A percentile compares a stretch with the other conserved stretches of the same genome.
Conservation (phyloP, 2,888 invertebrate genomes). For the Dasysyrphus tricinctus region DNA sequence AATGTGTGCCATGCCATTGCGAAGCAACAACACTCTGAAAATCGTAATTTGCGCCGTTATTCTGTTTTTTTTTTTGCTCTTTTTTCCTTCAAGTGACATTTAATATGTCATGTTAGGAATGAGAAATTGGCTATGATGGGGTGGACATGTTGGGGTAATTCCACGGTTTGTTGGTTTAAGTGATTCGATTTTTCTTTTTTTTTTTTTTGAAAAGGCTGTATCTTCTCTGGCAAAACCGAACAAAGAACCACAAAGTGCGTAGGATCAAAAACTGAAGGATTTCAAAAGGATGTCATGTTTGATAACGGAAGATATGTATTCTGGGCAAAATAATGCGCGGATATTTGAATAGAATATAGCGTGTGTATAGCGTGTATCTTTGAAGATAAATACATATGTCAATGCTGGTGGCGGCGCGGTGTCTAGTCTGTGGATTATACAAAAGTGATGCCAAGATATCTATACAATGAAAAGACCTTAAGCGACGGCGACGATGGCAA, state of each 20-base stretch:
- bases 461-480: background rate
- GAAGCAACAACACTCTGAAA: background rate
- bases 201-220: constrained; percentile 1
- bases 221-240: background rate
- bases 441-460: constrained; percentile 5
- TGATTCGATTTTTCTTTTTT: constrained; percentile 35
- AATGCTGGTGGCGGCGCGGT: background rate
- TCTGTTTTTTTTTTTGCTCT: background rate
- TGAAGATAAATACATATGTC: background rate
- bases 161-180: constrained; percentile 28
- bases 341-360: background rate
- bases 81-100: constrained; percentile 22
- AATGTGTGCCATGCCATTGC: background rate
- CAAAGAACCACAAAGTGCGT: constrained; percentile 32
- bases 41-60: constrained; percentile 8
- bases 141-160: constrained; percentile 15
- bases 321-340: background rate
- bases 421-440: constrained; percentile 23
- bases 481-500: background rate
- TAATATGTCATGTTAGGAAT: constrained; percentile 24
- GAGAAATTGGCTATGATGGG: constrained; percentile 13
- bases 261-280: constrained; percentile 14
- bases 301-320: background rate
- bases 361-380: background rate
- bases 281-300: constrained; percentile 13